Evolutionary conservation across 2,797 vertebrate species (phyloP), one percentile per base, ranked within the genome.

Genomic region (Hypotaenidia philippensis): DNA sequence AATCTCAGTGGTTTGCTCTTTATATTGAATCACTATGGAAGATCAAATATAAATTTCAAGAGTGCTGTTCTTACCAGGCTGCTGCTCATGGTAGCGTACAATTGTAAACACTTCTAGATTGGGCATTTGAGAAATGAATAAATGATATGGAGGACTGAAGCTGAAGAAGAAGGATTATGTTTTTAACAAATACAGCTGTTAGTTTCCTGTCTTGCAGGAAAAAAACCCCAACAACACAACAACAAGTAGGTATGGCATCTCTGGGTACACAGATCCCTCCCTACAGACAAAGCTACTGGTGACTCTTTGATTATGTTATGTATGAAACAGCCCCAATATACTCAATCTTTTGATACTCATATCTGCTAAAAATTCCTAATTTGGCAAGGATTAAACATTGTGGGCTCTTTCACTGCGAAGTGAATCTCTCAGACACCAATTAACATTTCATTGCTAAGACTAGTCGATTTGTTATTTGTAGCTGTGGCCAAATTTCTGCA

Each of bases 391-490:
- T 91, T 96, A 90, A 61, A 56, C 32, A 10, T 31, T 77, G 68
- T 53, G 8, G 13, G 26, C 29, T 61, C 60, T 87, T 96, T 72
- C 87, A 63, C 87, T 91, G 72, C 72, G 91, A 97, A 91, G n/a
- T 16, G 74, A 95, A 91, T 79, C 74, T 87, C 82, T 93, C 80
- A 92, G 90, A 93, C 71, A 78, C 85, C 97, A 97, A 96, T 97
- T 97, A 98, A 92, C 77, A 70, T 96, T 94, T 83, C 34, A 78
- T 83, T 93, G 85, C 76, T 85, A 82, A 96, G 81, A 90, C 69
- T 60, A 56, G 83, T 94, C 78, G 6, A 83, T 96, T 96, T 90
- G 61, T 95, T 94, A 80, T 95, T 97, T 97, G 93, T 91, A 96
- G 96, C 60, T 96, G 71, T 80, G 89, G 78, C 84, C 95, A 97